phyloP scores from a whole-genome alignment of 2,888 invertebrate genomes.

The Alentia gelatinosa region DNA sequence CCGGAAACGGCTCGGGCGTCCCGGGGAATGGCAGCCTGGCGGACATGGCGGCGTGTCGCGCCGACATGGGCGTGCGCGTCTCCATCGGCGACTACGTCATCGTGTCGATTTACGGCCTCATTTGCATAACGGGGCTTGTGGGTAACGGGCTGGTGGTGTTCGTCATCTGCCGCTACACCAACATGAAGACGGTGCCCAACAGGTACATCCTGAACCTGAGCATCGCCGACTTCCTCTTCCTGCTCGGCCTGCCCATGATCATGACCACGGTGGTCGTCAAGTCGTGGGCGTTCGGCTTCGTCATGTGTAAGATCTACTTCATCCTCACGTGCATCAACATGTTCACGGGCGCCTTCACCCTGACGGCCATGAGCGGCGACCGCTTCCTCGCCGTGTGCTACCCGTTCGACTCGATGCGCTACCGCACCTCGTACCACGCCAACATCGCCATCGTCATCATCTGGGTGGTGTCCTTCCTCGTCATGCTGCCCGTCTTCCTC shows the following conservation, averaged over 20 bases:
- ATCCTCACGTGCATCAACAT: slow-evolving; percentile 64
- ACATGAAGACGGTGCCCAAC: slow-evolving; percentile 68
- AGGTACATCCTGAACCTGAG: slow-evolving; percentile 66
- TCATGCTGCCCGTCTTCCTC: slow-evolving; percentile 64
- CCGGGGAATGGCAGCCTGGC: not conserved
- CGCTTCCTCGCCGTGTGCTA: slow-evolving; percentile 65
- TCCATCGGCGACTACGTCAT: slow-evolving; percentile 12
- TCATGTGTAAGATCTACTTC: slow-evolving; percentile 63
- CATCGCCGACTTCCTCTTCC: slow-evolving; percentile 64
- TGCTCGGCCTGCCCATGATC: slow-evolving; percentile 64
- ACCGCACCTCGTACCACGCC: slow-evolving; percentile 63
- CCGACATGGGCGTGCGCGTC: not conserved
- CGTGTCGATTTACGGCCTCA: slow-evolving; percentile 56
- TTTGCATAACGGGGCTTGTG: slow-evolving; percentile 60
- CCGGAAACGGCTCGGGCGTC: not conserved
- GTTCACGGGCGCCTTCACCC: slow-evolving; percentile 66
- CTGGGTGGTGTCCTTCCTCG: slow-evolving; percentile 63
- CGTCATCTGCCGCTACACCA: slow-evolving; percentile 64
- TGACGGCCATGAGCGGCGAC: slow-evolving; percentile 65
- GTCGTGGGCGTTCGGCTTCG: slow-evolving; percentile 64
- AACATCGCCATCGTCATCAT: slow-evolving; percentile 59
- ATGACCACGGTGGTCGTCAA: slow-evolving; percentile 60
- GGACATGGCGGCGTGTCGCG: not conserved
- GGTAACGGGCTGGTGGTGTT: slow-evolving; percentile 64
- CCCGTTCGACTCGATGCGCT: slow-evolving; percentile 63